Evolutionary conservation across 2,113 vertebrate genomes (phyloP).

Genomic region (Passer montanus): DNA sequence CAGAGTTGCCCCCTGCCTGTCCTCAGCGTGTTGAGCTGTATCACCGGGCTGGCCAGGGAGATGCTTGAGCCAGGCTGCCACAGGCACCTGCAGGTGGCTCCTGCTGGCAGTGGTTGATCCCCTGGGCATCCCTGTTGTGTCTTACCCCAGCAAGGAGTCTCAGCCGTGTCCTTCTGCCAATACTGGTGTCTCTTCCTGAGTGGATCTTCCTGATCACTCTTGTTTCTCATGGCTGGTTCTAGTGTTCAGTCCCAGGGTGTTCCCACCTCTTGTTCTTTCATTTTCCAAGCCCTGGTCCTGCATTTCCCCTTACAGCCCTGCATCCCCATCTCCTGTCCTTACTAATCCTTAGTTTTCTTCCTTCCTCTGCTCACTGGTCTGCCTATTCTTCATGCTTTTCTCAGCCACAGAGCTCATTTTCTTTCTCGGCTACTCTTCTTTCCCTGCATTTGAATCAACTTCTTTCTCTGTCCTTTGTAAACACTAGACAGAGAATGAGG

Average conservation of each 20-base stretch:
- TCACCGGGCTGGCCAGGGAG: not conserved
- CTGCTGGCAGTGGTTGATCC: not conserved
- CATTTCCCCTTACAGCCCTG: fast-evolving
- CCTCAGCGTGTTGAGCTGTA: fast-evolving
- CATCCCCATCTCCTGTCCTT: not conserved
- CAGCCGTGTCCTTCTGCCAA: not conserved
- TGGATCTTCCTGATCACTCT: not conserved
- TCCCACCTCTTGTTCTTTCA: not conserved
- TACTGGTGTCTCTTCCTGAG: not conserved
- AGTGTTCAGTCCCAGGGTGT: not conserved
- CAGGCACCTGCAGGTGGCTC: not conserved
- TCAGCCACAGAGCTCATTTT: not conserved
- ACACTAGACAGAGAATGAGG: not conserved
- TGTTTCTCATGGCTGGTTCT: not conserved
- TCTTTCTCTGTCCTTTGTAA: not conserved
- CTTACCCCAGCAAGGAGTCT: not conserved
- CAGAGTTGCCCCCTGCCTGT: not conserved
- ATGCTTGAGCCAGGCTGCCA: not conserved
- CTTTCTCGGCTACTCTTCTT: not conserved
- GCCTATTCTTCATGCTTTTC: not conserved
- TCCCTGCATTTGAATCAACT: not conserved
- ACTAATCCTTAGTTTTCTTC: not conserved
- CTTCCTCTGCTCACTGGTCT: not conserved
- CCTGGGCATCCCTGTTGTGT: not conserved
- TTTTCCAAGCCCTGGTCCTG: not conserved